Percentiles rank a stretch among this genome's conserved stretches.
Conservation (phyloP, 2,113 vertebrate genomes). For the Heteronetta atricapilla region DNA sequence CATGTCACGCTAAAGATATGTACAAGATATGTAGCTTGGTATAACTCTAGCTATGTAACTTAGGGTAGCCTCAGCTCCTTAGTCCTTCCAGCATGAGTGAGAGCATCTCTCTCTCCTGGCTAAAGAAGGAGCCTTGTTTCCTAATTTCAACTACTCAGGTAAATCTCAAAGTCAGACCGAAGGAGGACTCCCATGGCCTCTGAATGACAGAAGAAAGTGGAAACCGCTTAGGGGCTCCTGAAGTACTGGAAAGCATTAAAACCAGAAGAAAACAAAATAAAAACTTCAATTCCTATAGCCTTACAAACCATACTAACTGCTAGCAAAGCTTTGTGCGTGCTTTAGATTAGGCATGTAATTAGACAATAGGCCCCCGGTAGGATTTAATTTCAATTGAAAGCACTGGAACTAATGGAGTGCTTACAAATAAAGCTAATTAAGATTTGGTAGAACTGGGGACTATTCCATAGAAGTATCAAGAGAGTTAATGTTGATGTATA, state of each 20-base stretch:
- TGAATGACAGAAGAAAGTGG: background rate
- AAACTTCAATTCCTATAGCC: background rate
- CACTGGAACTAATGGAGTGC: background rate
- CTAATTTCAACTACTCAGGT: background rate
- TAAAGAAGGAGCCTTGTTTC: background rate
- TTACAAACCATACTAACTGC: background rate
- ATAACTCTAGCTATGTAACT: background rate
- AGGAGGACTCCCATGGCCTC: background rate
- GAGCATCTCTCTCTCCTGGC: background rate
- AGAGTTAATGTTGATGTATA: background rate
- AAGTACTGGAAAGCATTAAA: background rate
- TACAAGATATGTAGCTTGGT: background rate
- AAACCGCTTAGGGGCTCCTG: background rate
- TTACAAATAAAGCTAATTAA: constrained; percentile 45
- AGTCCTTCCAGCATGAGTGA: background rate
- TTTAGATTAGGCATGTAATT: constrained; percentile 20
- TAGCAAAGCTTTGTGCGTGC: constrained; percentile 6
- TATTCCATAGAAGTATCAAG: background rate
- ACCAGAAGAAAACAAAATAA: background rate
- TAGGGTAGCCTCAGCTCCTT: background rate
- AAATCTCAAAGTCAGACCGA: background rate
- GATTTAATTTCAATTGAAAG: constrained; percentile 23
- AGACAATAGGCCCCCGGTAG: background rate
- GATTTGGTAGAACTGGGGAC: background rate
- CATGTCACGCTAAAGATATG: background rate